These are phyloP conservation scores for Unio pictorum DNA, from an alignment of 2,888 invertebrate genomes.

Conservation along the genomic window DNA sequence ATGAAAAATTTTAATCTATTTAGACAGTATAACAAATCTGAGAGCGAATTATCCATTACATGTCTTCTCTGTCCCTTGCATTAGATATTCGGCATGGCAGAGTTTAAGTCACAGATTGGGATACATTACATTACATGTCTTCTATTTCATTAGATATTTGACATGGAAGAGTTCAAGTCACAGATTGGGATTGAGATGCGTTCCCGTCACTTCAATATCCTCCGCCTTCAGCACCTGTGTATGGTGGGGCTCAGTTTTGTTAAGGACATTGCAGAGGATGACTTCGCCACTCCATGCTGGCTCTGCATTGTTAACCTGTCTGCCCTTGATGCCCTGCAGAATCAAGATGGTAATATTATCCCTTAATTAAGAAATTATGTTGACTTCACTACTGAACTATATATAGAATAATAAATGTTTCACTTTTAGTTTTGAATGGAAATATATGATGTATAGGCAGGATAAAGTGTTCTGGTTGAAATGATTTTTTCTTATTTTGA, in stretches of 20 bases:
- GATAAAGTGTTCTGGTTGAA: too few species aligned
- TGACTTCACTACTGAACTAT: background rate
- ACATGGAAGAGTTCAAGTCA: constrained; percentile 71
- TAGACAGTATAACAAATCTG: too few species aligned
- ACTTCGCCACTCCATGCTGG: constrained; percentile 97
- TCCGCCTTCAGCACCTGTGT: constrained; percentile 91
- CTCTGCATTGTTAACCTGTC: constrained; percentile 96
- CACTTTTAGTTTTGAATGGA: background rate
- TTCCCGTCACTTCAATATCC: constrained; percentile 87
- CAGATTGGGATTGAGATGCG: constrained; percentile 83
- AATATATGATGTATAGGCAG: too few species aligned
- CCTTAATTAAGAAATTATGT: background rate
- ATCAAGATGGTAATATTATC: constrained; percentile 42
- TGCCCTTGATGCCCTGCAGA: constrained; percentile 91
- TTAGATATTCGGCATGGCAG: too few species aligned
- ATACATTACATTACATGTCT: too few species aligned
- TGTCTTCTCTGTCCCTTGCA: too few species aligned
- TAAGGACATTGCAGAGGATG: constrained; percentile 84
- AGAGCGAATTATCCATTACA: too few species aligned
- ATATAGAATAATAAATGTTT: background rate
- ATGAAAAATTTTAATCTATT: too few species aligned
- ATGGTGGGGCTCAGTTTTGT: constrained; percentile 94
- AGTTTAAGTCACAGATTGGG: too few species aligned
- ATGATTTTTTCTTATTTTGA: too few species aligned
- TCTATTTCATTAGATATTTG: constrained; percentile 67